phyloP scores from a whole-genome alignment of 2,888 invertebrate species.

The Pheosia gnoma region DNA sequence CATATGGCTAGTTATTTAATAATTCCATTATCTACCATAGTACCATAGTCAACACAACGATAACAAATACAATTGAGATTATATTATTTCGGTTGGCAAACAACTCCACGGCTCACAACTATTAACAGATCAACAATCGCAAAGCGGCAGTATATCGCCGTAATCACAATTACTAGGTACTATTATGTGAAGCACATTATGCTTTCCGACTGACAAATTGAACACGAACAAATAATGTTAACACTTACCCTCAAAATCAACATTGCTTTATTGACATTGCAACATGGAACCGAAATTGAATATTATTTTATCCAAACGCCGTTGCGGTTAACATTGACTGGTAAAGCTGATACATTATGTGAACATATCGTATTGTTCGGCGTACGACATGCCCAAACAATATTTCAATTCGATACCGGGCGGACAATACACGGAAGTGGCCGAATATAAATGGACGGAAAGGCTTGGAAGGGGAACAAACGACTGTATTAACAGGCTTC shows the following conservation, averaged over 20 bases:
- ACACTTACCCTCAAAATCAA: slow-evolving; percentile 59
- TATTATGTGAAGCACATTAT: slow-evolving; percentile 51
- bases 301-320: slow-evolving; percentile 50
- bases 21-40: too few relatives aligned
- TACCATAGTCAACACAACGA: neutral
- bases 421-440: slow-evolving; percentile 78
- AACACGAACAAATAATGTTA: slow-evolving; percentile 56
- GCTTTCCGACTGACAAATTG: slow-evolving; percentile 52
- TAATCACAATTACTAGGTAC: slow-evolving; percentile 55
- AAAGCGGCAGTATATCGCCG: slow-evolving; percentile 44
- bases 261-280: slow-evolving; percentile 53
- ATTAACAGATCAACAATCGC: slow-evolving; percentile 46
- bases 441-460: slow-evolving; percentile 81
- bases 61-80: slow-evolving; percentile 17
- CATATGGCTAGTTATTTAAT: too few relatives aligned
- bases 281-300: slow-evolving; percentile 42
- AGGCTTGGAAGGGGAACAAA: slow-evolving; percentile 64
- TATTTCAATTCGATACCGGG: slow-evolving; percentile 81
- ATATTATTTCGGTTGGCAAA: slow-evolving; percentile 29
- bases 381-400: slow-evolving; percentile 72
- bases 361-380: slow-evolving; percentile 57
- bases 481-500: slow-evolving; percentile 46
- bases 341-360: slow-evolving; percentile 40
- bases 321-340: slow-evolving; percentile 29
- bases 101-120: slow-evolving; percentile 29